These are phyloP conservation scores for Gymnopithys bicolor DNA, from an alignment of 2,797 vertebrate genomes.

Conservation along the genomic window DNA sequence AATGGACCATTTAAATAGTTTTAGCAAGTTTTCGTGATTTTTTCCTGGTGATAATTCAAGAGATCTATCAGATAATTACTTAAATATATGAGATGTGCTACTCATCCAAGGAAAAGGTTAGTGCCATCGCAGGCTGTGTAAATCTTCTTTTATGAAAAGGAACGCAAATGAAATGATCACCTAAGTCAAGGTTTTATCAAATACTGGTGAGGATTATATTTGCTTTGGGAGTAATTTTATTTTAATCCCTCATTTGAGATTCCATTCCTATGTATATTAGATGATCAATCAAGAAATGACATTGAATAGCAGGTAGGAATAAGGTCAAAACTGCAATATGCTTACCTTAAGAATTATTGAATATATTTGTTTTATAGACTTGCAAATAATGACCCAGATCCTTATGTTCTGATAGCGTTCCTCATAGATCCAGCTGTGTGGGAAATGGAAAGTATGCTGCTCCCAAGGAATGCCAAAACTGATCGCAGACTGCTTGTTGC, in stretches of 20 bases:
- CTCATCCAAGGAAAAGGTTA: slow-evolving; percentile 67
- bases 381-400: slow-evolving; percentile 39
- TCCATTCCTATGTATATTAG: slow-evolving; percentile 59
- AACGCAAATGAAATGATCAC: slow-evolving; percentile 66
- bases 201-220: slow-evolving; percentile 69
- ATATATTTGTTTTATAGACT: slow-evolving; percentile 66
- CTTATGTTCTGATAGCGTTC: neutral
- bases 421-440: neutral
- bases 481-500: neutral
- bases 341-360: slow-evolving; percentile 50
- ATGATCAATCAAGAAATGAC: slow-evolving; percentile 65
- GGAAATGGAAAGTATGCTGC: neutral
- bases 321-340: slow-evolving; percentile 70
- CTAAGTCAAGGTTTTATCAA: slow-evolving; percentile 73
- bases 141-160: slow-evolving; percentile 78
- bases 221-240: slow-evolving; percentile 74
- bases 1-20: neutral
- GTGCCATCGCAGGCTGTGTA: slow-evolving; percentile 51
- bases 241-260: slow-evolving; percentile 73
- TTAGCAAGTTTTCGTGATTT: neutral
- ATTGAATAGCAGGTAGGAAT: slow-evolving; percentile 55
- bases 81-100: slow-evolving; percentile 71
- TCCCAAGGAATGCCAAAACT: neutral
- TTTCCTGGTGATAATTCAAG: slow-evolving; percentile 42
- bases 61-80: slow-evolving; percentile 62